Conservation (phyloP, 2,113 vertebrate genomes). For the Chrysochloris asiatica region DNA sequence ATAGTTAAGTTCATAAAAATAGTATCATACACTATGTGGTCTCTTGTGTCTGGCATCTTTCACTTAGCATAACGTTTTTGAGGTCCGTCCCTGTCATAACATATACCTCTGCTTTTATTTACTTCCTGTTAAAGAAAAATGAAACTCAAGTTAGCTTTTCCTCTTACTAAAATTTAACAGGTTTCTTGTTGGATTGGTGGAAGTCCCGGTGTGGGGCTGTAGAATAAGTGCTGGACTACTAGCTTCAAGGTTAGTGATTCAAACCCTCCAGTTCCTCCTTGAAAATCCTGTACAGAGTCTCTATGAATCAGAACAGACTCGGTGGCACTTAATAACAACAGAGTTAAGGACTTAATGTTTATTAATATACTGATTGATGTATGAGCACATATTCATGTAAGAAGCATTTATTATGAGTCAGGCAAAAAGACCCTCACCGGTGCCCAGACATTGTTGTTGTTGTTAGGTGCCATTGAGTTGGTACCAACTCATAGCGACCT, state of each 20-base stretch:
- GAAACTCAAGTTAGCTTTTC: neutral
- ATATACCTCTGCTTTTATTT: neutral
- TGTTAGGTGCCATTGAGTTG: no score
- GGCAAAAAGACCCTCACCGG: neutral
- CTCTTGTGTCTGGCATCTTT: neutral
- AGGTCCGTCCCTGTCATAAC: neutral
- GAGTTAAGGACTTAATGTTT: no score
- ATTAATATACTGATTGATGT: neutral
- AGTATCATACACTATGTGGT: neutral
- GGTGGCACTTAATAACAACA: no score
- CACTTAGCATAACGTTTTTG: neutral
- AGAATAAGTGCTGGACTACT: no score
- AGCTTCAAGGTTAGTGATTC: no score
- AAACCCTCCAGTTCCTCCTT: no score
- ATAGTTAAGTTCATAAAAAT: neutral
- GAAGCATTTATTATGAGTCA: neutral
- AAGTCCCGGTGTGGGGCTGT: no score
- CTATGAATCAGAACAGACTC: no score
- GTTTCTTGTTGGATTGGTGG: neutral
- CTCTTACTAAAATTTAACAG: neutral
- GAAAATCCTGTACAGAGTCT: no score
- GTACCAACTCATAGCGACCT: no score
- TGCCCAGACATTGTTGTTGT: neutral
- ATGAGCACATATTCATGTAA: neutral
- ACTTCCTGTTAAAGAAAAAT: neutral